phyloP scores from a whole-genome alignment of 37 sponge, comb jelly and placozoan genomes.

The Amphimedon queenslandica region DNA sequence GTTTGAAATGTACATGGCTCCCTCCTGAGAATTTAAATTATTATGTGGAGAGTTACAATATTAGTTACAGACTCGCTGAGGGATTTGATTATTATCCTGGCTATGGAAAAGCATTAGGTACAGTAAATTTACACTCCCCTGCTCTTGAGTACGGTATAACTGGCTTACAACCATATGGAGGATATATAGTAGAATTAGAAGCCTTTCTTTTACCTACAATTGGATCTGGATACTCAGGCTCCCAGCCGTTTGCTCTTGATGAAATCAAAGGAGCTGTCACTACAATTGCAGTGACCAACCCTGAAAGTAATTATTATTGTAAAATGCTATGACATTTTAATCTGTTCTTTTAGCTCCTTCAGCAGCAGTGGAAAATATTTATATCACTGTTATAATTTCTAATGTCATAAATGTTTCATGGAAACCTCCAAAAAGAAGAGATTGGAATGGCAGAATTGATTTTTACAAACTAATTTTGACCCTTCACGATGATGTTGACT shows the following conservation, averaged over 20 bases:
- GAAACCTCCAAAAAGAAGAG: not conserved
- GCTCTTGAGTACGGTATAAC: not conserved
- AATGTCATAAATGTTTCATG: slow-evolving; percentile 5
- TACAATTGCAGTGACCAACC: not conserved
- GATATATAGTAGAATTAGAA: not conserved
- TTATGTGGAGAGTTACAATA: not conserved
- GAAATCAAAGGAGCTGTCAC: not conserved
- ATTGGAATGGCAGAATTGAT: slow-evolving; percentile 3
- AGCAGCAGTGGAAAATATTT: not conserved
- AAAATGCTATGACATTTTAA: not conserved
- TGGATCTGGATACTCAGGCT: not conserved
- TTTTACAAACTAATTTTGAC: not conserved
- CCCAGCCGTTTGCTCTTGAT: not conserved
- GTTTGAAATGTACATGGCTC: not conserved
- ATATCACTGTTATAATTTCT: not conserved
- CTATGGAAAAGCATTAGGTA: not conserved
- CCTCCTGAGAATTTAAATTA: not conserved
- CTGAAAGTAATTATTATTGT: not conserved
- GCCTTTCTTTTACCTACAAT: not conserved
- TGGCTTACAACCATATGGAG: slow-evolving; percentile 3
- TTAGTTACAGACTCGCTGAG: not conserved
- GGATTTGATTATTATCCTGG: slow-evolving; percentile 18
- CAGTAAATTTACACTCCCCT: not conserved
- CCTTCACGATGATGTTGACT: not conserved
- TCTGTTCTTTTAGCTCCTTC: slow-evolving; percentile 5